Base-by-base conservation (phyloP, 2,888 invertebrate species). In the Catocala fraxini region DNA sequence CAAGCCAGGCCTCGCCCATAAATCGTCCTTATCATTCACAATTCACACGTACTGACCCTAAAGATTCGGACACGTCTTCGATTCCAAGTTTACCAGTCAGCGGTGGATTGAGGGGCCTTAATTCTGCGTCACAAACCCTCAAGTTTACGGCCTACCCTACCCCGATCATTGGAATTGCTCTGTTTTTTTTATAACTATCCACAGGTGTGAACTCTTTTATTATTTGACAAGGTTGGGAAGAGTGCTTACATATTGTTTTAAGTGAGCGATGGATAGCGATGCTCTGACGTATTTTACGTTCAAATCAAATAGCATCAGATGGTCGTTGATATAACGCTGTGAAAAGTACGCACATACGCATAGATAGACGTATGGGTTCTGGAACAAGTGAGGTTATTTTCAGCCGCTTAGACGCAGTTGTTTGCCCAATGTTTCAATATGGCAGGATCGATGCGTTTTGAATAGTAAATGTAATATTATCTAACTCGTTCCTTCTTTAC, bases 151-250 rank as follows among this genome's bases (percentile, higher is more conserved):
- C 61, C 11, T 43, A 60, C 56, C 55, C 59, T 39, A 54, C 49
- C 60, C 56, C 60, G 66, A 70, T 75, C 65, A 75, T 73, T 55
- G 65, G 68, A 67, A 75, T 73, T 60, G 68, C 68, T 34, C 67
- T 75, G 75, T 65, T 67, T 75, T 65, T 75, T 75, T 73, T 51
- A 65, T 71, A 57, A 64, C 52, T 15, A 15, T 6, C 7, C 13
- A 59, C 64, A 71, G 63, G 74, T 74, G 73, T 56, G 60, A 68
- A 67, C 52, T 59, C 35, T 2, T 59, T 63, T 59, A 51, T 59
- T 57, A 43, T 49, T 10, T 4, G 15, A n/a, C 10, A 6, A 12
- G 13, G n/a, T 45, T 45, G 45, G 45, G 45, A 11, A 3, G 11
- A 45, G n/a, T 45, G 35, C 35, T 39, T 6, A 6, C 7, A 9